Evolutionary conservation across 2,888 invertebrate species (phyloP), one percentile per base, ranked within the genome.

Genomic region (Aricia artaxerxes): DNA sequence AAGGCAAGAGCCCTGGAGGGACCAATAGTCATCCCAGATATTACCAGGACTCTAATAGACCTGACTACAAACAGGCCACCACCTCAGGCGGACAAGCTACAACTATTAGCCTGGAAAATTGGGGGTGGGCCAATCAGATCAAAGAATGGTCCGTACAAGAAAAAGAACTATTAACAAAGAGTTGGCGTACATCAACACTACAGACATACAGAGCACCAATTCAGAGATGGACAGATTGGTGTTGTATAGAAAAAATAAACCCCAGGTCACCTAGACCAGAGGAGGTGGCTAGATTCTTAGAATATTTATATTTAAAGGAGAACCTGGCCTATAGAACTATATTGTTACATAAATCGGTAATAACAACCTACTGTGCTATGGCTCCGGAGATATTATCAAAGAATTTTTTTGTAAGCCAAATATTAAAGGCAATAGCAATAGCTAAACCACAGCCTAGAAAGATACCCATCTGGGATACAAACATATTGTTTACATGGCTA

Each of bases 321-420:
- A 76, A 78, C 0, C n/a, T 82, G 2, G 35, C 81, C 2, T 81
- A 79, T 24, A 81, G 38, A 2, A 82, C 79, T 24, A 82, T 81
- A 6, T 44, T 81, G 3, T 31, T 80, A 40, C 82, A 82, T 31
- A 82, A 79, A 35, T 82, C 83, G 35, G 81, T 81, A 6, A 35
- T 81, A 35, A 31, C 75, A 1, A 81, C 81, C 5, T 82, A 79
- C 24, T 82, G 80, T 81, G 79, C 31, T 16, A 24, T 31, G 53
- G 6, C 69, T 49, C 5, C n/a, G 13, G 31, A 7, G n/a, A 4
- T 11, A 31, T 24, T 78, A 11, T 13, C 53, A 9, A 69, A 69
- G 16, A 49, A 64, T 44, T 77, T 69, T 69, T 49, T 78, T 31
- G 64, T 78, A 4, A 61, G 53, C 7, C 78, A 72, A 5, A 24